Conservation (phyloP, 1,140 invertebrate genomes). For the Glossosoma conforme region DNA sequence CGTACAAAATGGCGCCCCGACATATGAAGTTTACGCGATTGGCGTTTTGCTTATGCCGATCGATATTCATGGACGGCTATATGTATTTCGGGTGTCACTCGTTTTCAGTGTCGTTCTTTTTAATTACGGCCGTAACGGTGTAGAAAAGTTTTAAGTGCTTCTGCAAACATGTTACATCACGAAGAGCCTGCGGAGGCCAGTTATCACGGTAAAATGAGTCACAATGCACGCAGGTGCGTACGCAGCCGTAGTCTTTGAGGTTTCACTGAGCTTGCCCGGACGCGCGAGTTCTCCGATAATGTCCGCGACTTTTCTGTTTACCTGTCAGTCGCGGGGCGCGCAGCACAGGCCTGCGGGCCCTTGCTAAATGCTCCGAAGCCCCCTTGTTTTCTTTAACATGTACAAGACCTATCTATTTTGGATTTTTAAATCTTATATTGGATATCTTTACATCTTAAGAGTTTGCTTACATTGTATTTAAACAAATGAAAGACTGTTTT, state of each 20-base stretch:
- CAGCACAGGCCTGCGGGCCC: too few species aligned
- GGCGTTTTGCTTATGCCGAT: constrained; percentile 47
- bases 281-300: constrained; percentile 48
- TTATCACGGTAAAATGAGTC: constrained; percentile 48
- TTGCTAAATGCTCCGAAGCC: too few species aligned
- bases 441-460: constrained; percentile 31
- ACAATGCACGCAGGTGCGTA: constrained; percentile 83
- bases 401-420: too few species aligned
- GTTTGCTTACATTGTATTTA: too few species aligned
- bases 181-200: constrained; percentile 39
- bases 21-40: constrained; percentile 46
- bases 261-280: constrained; percentile 76
- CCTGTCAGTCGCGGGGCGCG: constrained; percentile 51
- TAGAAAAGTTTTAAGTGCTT: constrained; percentile 44
- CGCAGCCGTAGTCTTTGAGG: constrained; percentile 77
- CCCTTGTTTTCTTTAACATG: too few species aligned
- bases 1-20: constrained; percentile 49
- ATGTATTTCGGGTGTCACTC: constrained; percentile 45
- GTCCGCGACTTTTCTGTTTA: constrained; percentile 50
- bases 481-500: too few species aligned
- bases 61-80: constrained; percentile 51
- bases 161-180: constrained; percentile 48
- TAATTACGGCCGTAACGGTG: constrained; percentile 42
- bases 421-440: too few species aligned
- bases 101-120: constrained; percentile 42